Base-by-base conservation (phyloP, 30 jellyfish, hydroid and myxozoan genomes). In the Hydra vulgaris region DNA sequence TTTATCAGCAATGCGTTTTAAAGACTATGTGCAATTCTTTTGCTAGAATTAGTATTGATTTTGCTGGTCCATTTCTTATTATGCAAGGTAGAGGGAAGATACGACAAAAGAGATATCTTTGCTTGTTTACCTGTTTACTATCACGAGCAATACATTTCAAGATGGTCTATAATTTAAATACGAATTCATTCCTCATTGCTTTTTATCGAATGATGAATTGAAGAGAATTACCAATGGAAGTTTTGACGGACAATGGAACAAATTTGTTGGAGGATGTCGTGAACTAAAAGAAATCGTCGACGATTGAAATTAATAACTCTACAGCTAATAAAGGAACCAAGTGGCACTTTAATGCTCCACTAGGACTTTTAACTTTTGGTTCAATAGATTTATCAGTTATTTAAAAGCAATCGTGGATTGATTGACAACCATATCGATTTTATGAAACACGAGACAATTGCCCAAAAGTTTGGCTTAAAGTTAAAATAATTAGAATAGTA, bases 51-150 rank as follows among this genome's bases (percentile, higher is more conserved):
- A 23, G 52, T 18, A 79, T 77, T 3, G 84, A 77, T 53, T 77
- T 18, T 77, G 84, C 81, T 1, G 83, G 84, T 1, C 83, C 84
- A 77, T 77, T 18, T 40, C 22, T 77, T 18, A 77, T 83, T 21
- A 25, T 40, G 7, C 83, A 77, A 25, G 84, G 84, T 3, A 8
- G 84, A 75, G 83, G 83, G 25, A 20, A 25, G 21, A 16, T 15
- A 40, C 79, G 52, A 54, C 7, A 20, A 5, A 77, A 77, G 19
- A 15, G 84, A 24, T 77, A 77, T 54, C 23, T 26, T 5, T 24
- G 81, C 25, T 25, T 77, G 23, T 8, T 77, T 79, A 77, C 84
- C 8, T 77, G 84, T 40, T 21, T 18, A 18, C 1, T n/a, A 21
- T 18, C 84, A 53, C 5, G 81, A 18, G 80, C 81, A 23, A 83